phyloP scores from a whole-genome alignment of 2,888 invertebrate genomes.

The Torymus tubicola region DNA sequence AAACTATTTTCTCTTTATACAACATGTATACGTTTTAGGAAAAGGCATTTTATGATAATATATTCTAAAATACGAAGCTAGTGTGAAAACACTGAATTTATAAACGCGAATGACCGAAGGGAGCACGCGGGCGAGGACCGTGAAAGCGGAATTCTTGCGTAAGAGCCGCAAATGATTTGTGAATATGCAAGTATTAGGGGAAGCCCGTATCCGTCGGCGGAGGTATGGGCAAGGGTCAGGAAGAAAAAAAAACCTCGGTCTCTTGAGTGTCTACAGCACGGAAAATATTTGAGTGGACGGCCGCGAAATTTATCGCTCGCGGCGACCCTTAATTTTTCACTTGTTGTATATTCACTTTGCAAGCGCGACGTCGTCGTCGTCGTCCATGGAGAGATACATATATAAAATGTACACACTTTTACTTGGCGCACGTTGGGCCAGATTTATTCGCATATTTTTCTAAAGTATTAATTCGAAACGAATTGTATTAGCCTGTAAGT shows the following conservation, averaged over 20 bases:
- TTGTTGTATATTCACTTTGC: conserved; percentile 49
- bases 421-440: conserved; percentile 16
- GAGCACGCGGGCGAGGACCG: conserved; percentile 8
- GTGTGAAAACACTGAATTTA: background rate
- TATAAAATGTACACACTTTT: conserved; percentile 29
- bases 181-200: conserved; percentile 75
- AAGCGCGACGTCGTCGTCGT: background rate
- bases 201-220: conserved; percentile 70
- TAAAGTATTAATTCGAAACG: conserved; percentile 28
- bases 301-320: conserved; percentile 74
- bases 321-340: conserved; percentile 74
- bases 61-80: conserved; percentile 1
- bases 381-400: conserved; percentile 44
- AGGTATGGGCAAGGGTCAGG: conserved; percentile 65
- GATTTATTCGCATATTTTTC: conserved; percentile 47
- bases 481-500: conserved; percentile 4
- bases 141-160: conserved; percentile 53
- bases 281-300: conserved; percentile 77
- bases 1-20: no score
- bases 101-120: conserved; percentile 26
- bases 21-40: background rate
- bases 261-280: conserved; percentile 74
- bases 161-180: conserved; percentile 72
- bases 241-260: conserved; percentile 73
- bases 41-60: background rate